These are phyloP conservation scores for Hybognathus amarus DNA, from an alignment of 2,797 vertebrate species.

Conservation along the genomic window DNA sequence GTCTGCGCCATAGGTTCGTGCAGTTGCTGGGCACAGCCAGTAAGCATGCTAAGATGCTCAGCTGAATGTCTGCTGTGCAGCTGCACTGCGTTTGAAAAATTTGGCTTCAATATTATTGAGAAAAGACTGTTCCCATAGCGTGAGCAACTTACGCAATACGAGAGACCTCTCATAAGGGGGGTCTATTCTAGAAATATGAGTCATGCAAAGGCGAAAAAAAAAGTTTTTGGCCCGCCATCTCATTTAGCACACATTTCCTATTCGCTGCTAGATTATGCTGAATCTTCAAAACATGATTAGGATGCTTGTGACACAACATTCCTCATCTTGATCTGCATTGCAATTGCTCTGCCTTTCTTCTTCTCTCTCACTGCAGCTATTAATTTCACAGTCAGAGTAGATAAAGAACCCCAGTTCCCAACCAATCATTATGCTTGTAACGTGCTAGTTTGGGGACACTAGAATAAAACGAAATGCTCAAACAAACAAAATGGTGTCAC, in stretches of 20 bases:
- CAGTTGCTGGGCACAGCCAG: too few relatives aligned
- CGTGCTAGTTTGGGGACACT: background rate
- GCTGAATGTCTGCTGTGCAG: too few relatives aligned
- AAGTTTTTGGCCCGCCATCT: conserved; percentile 59
- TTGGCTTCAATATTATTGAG: too few relatives aligned
- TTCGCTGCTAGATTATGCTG: conserved; percentile 58
- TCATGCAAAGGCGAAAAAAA: background rate
- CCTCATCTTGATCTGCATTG: conserved; percentile 37
- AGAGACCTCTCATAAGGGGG: too few relatives aligned
- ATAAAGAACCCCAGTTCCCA: conserved; percentile 21
- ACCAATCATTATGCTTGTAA: background rate
- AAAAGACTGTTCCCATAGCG: too few relatives aligned
- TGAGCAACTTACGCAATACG: too few relatives aligned
- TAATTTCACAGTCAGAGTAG: conserved; percentile 24
- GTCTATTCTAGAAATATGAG: background rate
- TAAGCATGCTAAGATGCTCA: too few relatives aligned
- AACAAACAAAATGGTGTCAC: conserved; percentile 7
- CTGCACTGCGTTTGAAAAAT: too few relatives aligned
- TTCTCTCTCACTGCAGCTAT: conserved; percentile 28
- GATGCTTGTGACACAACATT: conserved; percentile 54
- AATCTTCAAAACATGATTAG: conserved; percentile 67
- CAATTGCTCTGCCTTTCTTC: conserved; percentile 11
- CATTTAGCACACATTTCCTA: conserved; percentile 53
- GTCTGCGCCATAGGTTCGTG: too few relatives aligned
- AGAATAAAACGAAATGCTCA: background rate